These are phyloP conservation scores for Myoxocephalus aenaeus DNA, from an alignment of 2,797 vertebrate species.

Conservation along the genomic window DNA sequence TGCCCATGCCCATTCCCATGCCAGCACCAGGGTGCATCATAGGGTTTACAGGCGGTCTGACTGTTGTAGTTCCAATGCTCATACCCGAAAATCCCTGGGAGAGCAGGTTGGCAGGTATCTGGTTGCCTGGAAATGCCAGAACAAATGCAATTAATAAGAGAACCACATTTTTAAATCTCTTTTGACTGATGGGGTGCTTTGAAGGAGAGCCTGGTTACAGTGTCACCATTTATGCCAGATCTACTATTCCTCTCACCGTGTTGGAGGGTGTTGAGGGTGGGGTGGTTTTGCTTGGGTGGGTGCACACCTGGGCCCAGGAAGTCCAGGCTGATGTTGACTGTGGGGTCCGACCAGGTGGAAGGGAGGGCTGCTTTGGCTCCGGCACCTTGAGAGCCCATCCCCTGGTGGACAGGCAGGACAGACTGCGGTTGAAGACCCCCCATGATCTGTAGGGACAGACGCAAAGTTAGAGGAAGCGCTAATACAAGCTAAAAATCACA, in stretches of 20 bases:
- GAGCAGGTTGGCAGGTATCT: constrained; percentile 87
- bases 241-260: constrained; percentile 86
- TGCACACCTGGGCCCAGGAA: constrained; percentile 94
- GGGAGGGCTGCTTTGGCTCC: constrained; percentile 89
- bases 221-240: not conserved
- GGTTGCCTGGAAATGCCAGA: constrained; percentile 83
- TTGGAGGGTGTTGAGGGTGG: constrained; percentile 95
- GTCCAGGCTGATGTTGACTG: constrained; percentile 98
- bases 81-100: constrained; percentile 92
- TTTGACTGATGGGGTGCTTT: not conserved
- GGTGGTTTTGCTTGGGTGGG: constrained; percentile 92
- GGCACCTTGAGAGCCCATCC: constrained; percentile 85
- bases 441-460: constrained; percentile 81
- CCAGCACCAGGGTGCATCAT: constrained; percentile 87
- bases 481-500: constrained; percentile 25
- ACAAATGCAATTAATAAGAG: constrained; percentile 12
- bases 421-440: constrained; percentile 88
- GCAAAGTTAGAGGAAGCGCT: constrained; percentile 9
- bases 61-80: constrained; percentile 86
- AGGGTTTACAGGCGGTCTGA: constrained; percentile 81
- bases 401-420: constrained; percentile 85
- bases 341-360: constrained; percentile 95
- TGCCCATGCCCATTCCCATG: constrained; percentile 85
- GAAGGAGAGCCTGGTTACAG: constrained; percentile 3
- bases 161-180: not conserved